Conservation (phyloP, 2,888 invertebrate species). For the Tenthredo mesomela region DNA sequence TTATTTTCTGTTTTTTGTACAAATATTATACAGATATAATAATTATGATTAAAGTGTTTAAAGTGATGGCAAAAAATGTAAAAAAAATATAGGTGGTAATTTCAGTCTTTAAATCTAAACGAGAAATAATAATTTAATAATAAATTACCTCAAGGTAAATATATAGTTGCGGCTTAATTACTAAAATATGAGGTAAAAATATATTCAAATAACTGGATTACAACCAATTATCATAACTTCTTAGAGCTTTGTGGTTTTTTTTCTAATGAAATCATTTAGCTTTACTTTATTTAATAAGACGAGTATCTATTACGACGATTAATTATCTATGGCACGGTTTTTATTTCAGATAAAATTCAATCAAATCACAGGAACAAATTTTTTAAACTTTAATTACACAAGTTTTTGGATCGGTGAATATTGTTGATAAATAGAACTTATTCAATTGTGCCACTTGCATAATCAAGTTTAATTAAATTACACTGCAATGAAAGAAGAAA, state of each 20-base stretch:
- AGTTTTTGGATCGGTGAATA: constrained; percentile 42
- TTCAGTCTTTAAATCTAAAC: constrained; percentile 71
- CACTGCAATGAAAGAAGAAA: not conserved
- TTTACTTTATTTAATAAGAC: not conserved
- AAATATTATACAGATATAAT: constrained; percentile 71
- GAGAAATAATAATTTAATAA: constrained; percentile 36
- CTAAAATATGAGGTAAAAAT: not conserved
- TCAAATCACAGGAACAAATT: constrained; percentile 54
- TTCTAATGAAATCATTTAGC: not conserved
- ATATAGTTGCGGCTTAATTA: not conserved
- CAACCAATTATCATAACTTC: not conserved
- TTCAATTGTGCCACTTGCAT: not conserved
- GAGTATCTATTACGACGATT: not conserved
- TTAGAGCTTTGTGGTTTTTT: not conserved
- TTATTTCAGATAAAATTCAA: constrained; percentile 40
- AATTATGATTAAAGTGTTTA: constrained; percentile 58
- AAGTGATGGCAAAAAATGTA: constrained; percentile 66
- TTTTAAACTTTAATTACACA: constrained; percentile 29
- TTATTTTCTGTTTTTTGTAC: constrained; percentile 69
- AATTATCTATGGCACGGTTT: constrained; percentile 44
- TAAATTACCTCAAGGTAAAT: not conserved
- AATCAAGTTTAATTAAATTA: not conserved
- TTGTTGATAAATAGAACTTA: not conserved
- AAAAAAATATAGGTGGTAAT: constrained; percentile 67
- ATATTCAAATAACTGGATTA: not conserved